Conservation (phyloP, 2,888 invertebrate genomes). For the Aproaerema taeniolella region DNA sequence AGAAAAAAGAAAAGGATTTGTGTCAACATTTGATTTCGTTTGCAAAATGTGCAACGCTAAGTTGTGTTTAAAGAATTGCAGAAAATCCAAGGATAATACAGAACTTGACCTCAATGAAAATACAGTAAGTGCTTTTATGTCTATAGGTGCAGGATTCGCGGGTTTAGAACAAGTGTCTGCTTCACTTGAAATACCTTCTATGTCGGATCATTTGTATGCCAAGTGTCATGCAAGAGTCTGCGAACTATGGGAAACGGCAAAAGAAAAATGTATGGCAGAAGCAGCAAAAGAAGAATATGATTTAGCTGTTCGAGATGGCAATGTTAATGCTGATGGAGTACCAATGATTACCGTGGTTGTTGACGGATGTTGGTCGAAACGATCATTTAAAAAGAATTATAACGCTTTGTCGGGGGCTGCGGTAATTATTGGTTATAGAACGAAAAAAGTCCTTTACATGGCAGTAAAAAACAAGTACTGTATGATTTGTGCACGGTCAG, state of each 20-base stretch:
- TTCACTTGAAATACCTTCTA: constrained; percentile 7
- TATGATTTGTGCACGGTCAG: constrained; percentile 19
- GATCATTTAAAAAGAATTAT: constrained; percentile 22
- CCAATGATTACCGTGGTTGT: constrained; percentile 21
- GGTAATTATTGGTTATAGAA: constrained; percentile 20
- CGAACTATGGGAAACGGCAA: constrained; percentile 6
- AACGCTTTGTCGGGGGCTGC: constrained; percentile 22
- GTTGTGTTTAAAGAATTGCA: not conserved
- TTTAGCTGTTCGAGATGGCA: constrained; percentile 15
- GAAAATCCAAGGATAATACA: not conserved
- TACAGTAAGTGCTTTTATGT: constrained; percentile 7
- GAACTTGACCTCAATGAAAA: constrained; percentile 8
- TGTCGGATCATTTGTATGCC: not conserved
- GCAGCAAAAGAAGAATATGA: constrained; percentile 20
- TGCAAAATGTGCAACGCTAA: not conserved
- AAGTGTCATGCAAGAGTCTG: constrained; percentile 2
- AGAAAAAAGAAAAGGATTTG: no score
- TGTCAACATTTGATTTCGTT: no score
- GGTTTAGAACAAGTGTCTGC: constrained; percentile 10
- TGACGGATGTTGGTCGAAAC: constrained; percentile 21
- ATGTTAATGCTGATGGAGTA: no score
- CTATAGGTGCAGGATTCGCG: constrained; percentile 7
- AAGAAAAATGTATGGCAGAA: constrained; percentile 7
- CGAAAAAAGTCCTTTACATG: constrained; percentile 18
- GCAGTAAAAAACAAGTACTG: constrained; percentile 23